Conservation (phyloP, 92 coral and sea anemone species). For the Phenganax marumi region DNA sequence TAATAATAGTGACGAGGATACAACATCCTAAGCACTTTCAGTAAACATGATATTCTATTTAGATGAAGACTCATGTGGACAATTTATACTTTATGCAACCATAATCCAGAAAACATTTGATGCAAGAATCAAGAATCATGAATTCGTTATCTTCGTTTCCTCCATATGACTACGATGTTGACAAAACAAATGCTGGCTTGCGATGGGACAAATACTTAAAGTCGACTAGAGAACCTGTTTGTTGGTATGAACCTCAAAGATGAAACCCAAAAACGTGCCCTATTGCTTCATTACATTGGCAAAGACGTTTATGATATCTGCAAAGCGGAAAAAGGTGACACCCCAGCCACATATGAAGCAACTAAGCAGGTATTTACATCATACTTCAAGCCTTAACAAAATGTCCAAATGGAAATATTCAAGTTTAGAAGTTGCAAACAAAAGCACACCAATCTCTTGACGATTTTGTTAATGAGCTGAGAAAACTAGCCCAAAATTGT, state of each 20-base stretch:
- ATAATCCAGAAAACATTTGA: no score
- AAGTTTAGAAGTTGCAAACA: conserved; percentile 30
- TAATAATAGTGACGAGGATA: no score
- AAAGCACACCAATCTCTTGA: conserved; percentile 31
- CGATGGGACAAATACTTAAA: conserved; percentile 47
- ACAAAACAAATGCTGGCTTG: conserved; percentile 21
- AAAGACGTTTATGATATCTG: conserved; percentile 49
- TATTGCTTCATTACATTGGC: conserved; percentile 45
- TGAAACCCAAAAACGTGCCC: conserved; percentile 45
- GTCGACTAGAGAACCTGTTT: conserved; percentile 38
- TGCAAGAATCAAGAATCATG: no score
- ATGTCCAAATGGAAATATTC: conserved; percentile 29
- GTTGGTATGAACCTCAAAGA: conserved; percentile 42
- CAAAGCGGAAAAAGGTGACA: conserved; percentile 38
- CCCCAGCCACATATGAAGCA: conserved; percentile 6
- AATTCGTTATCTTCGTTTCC: no score
- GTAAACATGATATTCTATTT: no score
- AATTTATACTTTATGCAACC: no score
- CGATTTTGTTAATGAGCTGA: conserved; percentile 28
- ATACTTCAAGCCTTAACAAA: conserved; percentile 44
- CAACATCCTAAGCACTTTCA: no score
- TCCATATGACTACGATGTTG: no score
- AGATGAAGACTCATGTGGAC: no score
- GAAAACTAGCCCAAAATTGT: conserved; percentile 35
- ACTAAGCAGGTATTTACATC: conserved; percentile 34